phyloP scores from a whole-genome alignment of 1,140 invertebrate species.

The Apis laboriosa region DNA sequence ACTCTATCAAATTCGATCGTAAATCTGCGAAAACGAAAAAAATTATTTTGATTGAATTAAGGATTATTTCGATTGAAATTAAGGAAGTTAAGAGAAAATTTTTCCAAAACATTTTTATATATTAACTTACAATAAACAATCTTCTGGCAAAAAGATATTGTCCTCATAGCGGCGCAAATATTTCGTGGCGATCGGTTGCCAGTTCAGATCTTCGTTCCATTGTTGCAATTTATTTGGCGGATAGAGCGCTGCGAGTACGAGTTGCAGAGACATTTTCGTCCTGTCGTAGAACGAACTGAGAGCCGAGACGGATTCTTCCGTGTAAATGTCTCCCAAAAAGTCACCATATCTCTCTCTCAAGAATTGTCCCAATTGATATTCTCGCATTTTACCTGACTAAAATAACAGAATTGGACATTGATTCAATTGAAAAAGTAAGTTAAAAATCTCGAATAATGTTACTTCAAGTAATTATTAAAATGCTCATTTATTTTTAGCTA shows the following conservation, averaged over 20 bases:
- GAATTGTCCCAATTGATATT: slow-evolving; percentile 76
- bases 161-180: slow-evolving; percentile 77
- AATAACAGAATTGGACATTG: neutral
- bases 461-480: too few species aligned
- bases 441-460: too few species aligned
- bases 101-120: neutral
- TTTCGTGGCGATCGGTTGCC: slow-evolving; percentile 83
- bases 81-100: neutral
- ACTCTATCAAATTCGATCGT: slow-evolving; percentile 77
- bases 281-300: slow-evolving; percentile 81
- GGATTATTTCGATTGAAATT: neutral
- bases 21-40: slow-evolving; percentile 74
- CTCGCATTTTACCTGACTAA: slow-evolving; percentile 80
- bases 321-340: slow-evolving; percentile 76
- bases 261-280: slow-evolving; percentile 83
- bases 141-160: slow-evolving; percentile 63
- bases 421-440: too few species aligned
- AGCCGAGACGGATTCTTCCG: slow-evolving; percentile 73
- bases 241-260: slow-evolving; percentile 81
- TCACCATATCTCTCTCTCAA: slow-evolving; percentile 76
- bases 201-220: slow-evolving; percentile 80
- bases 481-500: too few species aligned
- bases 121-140: slow-evolving; percentile 73
- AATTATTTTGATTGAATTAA: neutral
- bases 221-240: slow-evolving; percentile 77